Conservation (phyloP, 2,888 invertebrate genomes). For the Dexiosoma caninum region DNA sequence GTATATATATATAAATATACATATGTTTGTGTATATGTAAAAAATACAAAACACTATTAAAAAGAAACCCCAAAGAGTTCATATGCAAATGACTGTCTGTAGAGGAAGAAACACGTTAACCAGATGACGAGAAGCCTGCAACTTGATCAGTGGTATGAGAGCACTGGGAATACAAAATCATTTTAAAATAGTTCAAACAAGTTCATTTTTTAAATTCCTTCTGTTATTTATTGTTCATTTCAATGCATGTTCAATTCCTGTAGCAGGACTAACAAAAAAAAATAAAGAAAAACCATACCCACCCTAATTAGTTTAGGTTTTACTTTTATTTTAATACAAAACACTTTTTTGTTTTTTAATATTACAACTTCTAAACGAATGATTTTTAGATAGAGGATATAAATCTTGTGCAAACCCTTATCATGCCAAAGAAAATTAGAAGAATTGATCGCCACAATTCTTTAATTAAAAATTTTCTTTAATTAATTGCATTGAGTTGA, state of each 20-base stretch:
- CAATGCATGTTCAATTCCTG: conserved; percentile 6
- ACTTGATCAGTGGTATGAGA: conserved; percentile 25
- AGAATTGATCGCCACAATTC: background rate
- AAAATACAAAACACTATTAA: conserved; percentile 6
- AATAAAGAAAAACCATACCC: conserved; percentile 3
- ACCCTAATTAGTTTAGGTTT: conserved; percentile 8
- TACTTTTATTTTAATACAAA: background rate
- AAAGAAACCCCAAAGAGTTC: conserved; percentile 54
- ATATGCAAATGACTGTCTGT: conserved; percentile 52
- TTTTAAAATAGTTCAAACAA: conserved; percentile 35
- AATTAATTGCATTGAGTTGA: conserved; percentile 53
- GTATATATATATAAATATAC: too few species aligned
- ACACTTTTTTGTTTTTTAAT: background rate
- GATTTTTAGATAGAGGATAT: background rate
- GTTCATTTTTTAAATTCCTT: conserved; percentile 20
- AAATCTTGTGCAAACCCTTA: conserved; percentile 51
- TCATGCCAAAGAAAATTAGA: conserved; percentile 24
- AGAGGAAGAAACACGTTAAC: conserved; percentile 6
- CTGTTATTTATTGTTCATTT: background rate
- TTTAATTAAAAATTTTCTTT: conserved; percentile 45
- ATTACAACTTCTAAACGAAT: too few species aligned
- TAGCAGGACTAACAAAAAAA: background rate
- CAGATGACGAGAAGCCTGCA: conserved; percentile 36
- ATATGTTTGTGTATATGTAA: too few species aligned
- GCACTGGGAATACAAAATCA: background rate